phyloP scores from a whole-genome alignment of 2,113 vertebrate genomes.

The Synodontis membranacea region DNA sequence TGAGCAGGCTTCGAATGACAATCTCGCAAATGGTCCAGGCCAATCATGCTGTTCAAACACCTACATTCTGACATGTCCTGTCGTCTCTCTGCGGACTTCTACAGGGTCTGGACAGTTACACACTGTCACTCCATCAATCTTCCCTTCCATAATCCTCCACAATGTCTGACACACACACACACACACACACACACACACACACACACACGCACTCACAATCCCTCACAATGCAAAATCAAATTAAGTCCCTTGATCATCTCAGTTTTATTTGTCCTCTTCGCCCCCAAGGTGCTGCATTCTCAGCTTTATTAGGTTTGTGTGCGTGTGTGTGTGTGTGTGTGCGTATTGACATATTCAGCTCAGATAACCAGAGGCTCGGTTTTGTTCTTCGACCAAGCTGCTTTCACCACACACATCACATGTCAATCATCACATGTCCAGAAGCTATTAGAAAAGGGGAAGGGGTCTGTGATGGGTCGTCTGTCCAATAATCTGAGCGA shows the following conservation, averaged over 20 bases:
- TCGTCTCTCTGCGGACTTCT: constrained; percentile 18
- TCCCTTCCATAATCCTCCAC: constrained; percentile 1
- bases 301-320: constrained; percentile 38
- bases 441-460: constrained; percentile 31
- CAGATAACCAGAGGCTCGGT: constrained; percentile 43
- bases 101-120: constrained; percentile 30
- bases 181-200: constrained; percentile 33
- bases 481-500: constrained; percentile 43
- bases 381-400: constrained; percentile 41
- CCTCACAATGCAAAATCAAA: constrained; percentile 38
- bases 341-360: constrained; percentile 45
- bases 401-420: constrained; percentile 41
- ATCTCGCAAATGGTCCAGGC: constrained; percentile 14
- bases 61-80: constrained; percentile 39
- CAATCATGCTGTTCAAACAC: constrained; percentile 32
- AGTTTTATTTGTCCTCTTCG: constrained; percentile 37
- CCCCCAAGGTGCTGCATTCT: constrained; percentile 45
- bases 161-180: constrained; percentile 17
- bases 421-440: constrained; percentile 47
- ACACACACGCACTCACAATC: constrained; percentile 35
- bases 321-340: constrained; percentile 40
- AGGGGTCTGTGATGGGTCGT: constrained; percentile 5
- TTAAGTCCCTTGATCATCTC: constrained; percentile 42
- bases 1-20: constrained; percentile 36
- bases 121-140: constrained; percentile 49